These are phyloP conservation scores for Monochamus saltuarius DNA, from an alignment of 1,140 invertebrate genomes.

Conservation along the genomic window DNA sequence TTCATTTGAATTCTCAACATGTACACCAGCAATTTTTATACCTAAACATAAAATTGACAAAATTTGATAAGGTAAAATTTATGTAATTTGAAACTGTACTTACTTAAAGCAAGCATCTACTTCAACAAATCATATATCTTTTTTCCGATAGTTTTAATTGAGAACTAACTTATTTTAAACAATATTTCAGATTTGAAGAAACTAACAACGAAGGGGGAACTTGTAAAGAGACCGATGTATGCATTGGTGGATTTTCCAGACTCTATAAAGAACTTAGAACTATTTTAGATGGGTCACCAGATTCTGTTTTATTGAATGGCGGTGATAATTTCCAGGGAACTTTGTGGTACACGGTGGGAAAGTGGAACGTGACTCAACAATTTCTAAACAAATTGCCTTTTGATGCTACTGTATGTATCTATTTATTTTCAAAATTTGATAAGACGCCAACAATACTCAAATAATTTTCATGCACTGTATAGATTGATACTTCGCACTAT, in stretches of 20 bases:
- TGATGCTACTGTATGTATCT: constrained; percentile 77
- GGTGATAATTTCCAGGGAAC: constrained; percentile 87
- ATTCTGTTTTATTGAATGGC: constrained; percentile 74
- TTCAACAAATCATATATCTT: too few species aligned
- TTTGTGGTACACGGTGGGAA: constrained; percentile 77
- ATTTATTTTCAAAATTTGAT: background rate
- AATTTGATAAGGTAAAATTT: too few species aligned
- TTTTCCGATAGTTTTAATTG: too few species aligned
- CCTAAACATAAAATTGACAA: too few species aligned
- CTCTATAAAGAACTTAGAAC: constrained; percentile 60
- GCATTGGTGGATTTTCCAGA: constrained; percentile 76
- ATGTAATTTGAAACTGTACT: too few species aligned
- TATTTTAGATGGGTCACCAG: constrained; percentile 56
- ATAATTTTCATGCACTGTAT: too few species aligned
- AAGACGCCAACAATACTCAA: too few species aligned
- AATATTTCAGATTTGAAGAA: constrained; percentile 64
- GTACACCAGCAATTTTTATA: too few species aligned
- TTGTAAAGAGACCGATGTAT: constrained; percentile 58
- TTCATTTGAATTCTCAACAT: too few species aligned
- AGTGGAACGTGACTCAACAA: constrained; percentile 71
- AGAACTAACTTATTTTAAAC: too few species aligned
- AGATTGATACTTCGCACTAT: too few species aligned
- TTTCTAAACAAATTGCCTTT: constrained; percentile 77
- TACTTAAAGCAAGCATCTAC: too few species aligned
- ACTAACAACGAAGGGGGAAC: constrained; percentile 61